Base-by-base conservation (phyloP, 2,113 vertebrate genomes). In the Grallaria varia region DNA sequence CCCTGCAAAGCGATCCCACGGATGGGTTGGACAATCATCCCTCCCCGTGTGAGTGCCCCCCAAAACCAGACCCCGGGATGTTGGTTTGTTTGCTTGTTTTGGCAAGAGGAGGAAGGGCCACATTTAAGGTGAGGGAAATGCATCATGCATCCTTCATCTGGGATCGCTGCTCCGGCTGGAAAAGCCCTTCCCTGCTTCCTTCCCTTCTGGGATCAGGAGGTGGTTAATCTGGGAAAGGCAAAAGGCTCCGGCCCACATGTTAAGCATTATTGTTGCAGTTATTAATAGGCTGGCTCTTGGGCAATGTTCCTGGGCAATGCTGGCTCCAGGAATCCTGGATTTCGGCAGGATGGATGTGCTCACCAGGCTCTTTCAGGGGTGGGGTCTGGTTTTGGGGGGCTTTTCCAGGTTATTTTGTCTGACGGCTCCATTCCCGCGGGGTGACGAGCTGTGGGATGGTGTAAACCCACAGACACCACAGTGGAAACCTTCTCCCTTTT, bases 11-110 rank as follows among this genome's bases (percentile, higher is more conserved):
- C n/a, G n/a, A n/a, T n/a, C n/a, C n/a, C n/a, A n/a, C n/a, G n/a
- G 87, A 49, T 75, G 89, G 39, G 30, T 56, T 85, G 40, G 62
- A 25, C 71, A 93, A 64, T 67, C 10, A 2, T 21, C 90, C 81
- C n/a, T 10, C 47, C 47, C 47, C 47, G 1, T 42, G 6, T 8
- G 18, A 31, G 8, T 53, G 63, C 39, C 30, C 28, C 42, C 45
- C 45, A 45, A 44, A 58, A n/a, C n/a, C n/a, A n/a, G n/a, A n/a
- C n/a, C n/a, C n/a, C n/a, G n/a, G n/a, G n/a, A n/a, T 81, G 4
- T 72, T 91, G 91, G 64, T 84, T 92, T 94, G 50, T 59, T 93
- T 94, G 93, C 90, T 96, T 95, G 56, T 56, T 89, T 93, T 95
- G 95, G 86, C 93, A 90, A 10, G 68, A 44, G 59, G 68, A 27